Conservation (phyloP, 2,888 invertebrate species). For the Agonopterix arenella region DNA sequence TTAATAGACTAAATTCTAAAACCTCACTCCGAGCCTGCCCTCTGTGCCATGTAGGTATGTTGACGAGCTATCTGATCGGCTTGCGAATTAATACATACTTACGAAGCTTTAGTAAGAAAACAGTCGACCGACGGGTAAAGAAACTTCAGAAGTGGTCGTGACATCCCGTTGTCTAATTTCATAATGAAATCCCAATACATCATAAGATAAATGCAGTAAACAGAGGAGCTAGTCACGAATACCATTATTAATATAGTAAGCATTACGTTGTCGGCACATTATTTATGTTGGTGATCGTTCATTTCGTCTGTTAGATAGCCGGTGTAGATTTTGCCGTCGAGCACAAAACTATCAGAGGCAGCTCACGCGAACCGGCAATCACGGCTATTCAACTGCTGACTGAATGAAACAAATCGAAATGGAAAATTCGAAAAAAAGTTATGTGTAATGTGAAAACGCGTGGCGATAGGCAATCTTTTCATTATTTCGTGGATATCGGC, state of each 20-base stretch:
- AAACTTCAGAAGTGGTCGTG: neutral
- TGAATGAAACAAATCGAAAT: conserved; percentile 62
- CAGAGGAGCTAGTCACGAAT: conserved; percentile 36
- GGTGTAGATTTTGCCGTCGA: conserved; percentile 30
- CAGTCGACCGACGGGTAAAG: too few relatives aligned
- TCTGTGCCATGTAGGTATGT: too few relatives aligned
- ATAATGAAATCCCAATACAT: conserved; percentile 25
- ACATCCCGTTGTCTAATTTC: conserved; percentile 29
- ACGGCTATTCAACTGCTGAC: conserved; percentile 42
- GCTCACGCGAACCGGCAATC: conserved; percentile 64
- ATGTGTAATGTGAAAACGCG: conserved; percentile 12
- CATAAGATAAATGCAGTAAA: conserved; percentile 12
- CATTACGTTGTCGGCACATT: conserved; percentile 35
- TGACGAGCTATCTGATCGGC: conserved; percentile 39
- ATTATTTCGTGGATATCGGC: conserved; percentile 15
- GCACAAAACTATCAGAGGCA: conserved; percentile 43
- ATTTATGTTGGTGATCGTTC: conserved; percentile 46
- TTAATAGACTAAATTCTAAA: too few relatives aligned
- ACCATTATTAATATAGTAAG: conserved; percentile 34
- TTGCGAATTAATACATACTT: conserved; percentile 40
- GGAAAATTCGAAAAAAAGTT: conserved; percentile 11
- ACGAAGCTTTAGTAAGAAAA: conserved; percentile 9
- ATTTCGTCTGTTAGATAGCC: conserved; percentile 33
- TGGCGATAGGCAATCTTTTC: conserved; percentile 21
- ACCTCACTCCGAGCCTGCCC: too few relatives aligned